Percentiles rank a stretch among this genome's conserved stretches.
phyloP scores from a whole-genome alignment of 2,888 invertebrate species.

The Ormyrus pomaceus region DNA sequence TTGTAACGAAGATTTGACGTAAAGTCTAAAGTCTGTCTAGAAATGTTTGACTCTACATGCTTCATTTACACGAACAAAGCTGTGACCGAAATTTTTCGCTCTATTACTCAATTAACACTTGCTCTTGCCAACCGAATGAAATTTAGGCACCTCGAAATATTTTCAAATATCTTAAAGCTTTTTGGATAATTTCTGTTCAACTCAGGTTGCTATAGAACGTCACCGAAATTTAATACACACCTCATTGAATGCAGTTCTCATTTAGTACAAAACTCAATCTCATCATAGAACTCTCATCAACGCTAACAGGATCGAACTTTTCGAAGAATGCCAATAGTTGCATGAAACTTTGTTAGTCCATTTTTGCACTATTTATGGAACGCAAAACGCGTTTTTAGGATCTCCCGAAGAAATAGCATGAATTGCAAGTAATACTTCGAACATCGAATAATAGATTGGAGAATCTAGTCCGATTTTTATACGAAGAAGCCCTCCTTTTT shows the following conservation, averaged over 20 bases:
- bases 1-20: too few relatives aligned
- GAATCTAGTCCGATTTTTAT: too few relatives aligned
- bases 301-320: not conserved
- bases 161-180: not conserved
- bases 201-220: not conserved
- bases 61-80: too few relatives aligned
- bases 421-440: constrained; percentile 12
- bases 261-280: too few relatives aligned
- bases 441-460: too few relatives aligned
- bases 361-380: constrained; percentile 19
- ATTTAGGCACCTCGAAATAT: not conserved
- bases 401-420: constrained; percentile 27
- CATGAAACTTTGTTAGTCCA: constrained; percentile 38
- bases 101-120: too few relatives aligned
- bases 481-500: too few relatives aligned
- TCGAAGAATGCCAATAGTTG: constrained; percentile 28
- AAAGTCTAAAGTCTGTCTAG: too few relatives aligned
- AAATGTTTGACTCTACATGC: too few relatives aligned
- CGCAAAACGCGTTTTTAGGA: constrained; percentile 20
- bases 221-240: not conserved
- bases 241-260: constrained; percentile 30
- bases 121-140: not conserved
- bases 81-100: too few relatives aligned
- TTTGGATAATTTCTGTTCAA: too few relatives aligned
- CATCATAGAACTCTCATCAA: constrained; percentile 3